These are phyloP conservation scores for Diadema setosum DNA, from an alignment of 35 echinoderm and acorn worm species.

Conservation along the genomic window DNA sequence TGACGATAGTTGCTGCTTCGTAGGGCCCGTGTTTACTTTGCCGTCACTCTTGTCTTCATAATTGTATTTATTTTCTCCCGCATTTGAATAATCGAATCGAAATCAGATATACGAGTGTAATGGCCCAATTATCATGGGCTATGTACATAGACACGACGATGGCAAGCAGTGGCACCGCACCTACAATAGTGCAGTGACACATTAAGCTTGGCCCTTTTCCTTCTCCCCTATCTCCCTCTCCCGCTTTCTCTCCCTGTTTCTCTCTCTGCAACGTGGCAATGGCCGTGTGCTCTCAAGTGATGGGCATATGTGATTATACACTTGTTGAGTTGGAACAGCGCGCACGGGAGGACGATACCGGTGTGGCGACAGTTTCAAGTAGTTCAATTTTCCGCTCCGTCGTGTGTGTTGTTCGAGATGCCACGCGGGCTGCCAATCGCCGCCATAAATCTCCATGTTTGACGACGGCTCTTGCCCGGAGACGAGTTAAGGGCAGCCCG, in stretches of 20 bases:
- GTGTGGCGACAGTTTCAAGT: constrained; percentile 9
- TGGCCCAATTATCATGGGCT: not conserved
- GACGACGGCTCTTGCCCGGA: not conserved
- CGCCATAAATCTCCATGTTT: not conserved
- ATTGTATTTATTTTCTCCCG: constrained; percentile 3
- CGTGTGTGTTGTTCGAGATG: constrained; percentile 1
- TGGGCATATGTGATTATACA: not conserved
- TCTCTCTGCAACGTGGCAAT: not conserved
- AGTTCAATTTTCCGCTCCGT: constrained; percentile 1
- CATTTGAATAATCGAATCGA: constrained; percentile 3
- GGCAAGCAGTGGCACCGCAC: not conserved
- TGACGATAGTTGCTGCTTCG: not conserved
- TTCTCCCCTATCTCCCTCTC: too few relatives aligned
- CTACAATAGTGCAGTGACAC: not conserved
- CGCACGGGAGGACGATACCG: not conserved
- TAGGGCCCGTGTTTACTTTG: not conserved
- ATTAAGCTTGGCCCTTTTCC: too few relatives aligned
- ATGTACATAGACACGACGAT: not conserved
- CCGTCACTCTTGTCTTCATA: not conserved
- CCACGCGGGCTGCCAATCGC: not conserved
- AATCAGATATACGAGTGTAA: not conserved
- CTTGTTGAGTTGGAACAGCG: not conserved
- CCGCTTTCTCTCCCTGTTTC: too few relatives aligned
- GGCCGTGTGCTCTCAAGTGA: not conserved
- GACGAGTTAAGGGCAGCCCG: not conserved